Evolutionary conservation across 2,797 vertebrate genomes (phyloP).

Genomic region (Hydrolagus colliei): DNA sequence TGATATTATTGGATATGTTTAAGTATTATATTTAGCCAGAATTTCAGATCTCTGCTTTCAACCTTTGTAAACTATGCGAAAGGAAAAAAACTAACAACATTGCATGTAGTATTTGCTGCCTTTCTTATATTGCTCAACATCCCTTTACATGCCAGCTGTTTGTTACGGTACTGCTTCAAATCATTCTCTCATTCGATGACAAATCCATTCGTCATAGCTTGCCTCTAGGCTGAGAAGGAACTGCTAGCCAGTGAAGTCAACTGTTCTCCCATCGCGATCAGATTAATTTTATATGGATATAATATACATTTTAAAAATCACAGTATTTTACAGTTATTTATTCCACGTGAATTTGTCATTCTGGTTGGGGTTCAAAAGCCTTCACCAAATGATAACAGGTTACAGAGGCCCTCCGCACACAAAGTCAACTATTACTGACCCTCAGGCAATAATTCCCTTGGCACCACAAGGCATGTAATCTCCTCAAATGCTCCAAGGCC

Average conservation of each 20-base stretch:
- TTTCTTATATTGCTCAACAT: too few species aligned
- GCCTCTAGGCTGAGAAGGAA: neutral
- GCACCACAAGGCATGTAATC: neutral
- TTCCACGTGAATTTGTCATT: slow-evolving; percentile 4
- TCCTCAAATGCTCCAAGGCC: neutral
- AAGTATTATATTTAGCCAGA: slow-evolving; percentile 3
- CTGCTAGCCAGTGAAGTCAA: neutral
- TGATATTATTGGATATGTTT: slow-evolving; percentile 11
- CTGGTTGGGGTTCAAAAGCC: neutral
- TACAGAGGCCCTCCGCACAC: neutral
- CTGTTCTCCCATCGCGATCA: neutral
- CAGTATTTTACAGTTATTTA: neutral
- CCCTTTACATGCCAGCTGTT: neutral
- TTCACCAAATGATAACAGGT: neutral
- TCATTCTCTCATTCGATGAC: slow-evolving; percentile 6
- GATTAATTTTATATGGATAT: too few species aligned
- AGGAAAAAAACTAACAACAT: neutral
- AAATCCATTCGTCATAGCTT: neutral
- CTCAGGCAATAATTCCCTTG: slow-evolving; percentile 13
- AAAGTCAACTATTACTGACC: slow-evolving; percentile 13
- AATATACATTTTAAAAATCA: neutral
- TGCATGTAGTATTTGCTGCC: neutral
- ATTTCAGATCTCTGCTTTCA: neutral
- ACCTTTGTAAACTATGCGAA: neutral
- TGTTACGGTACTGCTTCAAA: neutral